Evolutionary conservation across 2,888 invertebrate genomes (phyloP).

Genomic region (Cataglyphis albicans): DNA sequence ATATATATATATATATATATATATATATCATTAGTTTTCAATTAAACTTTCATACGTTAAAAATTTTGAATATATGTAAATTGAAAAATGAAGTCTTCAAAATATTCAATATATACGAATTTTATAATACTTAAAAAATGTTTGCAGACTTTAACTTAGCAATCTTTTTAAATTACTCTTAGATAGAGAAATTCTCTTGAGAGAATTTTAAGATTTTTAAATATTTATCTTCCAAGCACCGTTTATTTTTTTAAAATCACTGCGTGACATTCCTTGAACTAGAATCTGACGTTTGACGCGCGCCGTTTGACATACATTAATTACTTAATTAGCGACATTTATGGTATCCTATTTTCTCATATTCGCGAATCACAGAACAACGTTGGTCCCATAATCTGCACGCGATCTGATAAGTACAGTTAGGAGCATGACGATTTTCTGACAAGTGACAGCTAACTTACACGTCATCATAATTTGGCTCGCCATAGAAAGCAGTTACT

Average conservation of each 20-base stretch:
- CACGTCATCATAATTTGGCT: constrained; percentile 36
- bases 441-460: constrained; percentile 19
- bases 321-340: constrained; percentile 41
- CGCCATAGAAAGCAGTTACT: neutral
- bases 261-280: constrained; percentile 7
- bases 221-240: neutral
- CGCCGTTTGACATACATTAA: constrained; percentile 32
- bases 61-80: neutral
- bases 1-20: neutral
- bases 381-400: constrained; percentile 26
- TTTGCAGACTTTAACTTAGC: neutral
- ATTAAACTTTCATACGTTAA: neutral
- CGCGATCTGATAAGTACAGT: constrained; percentile 48
- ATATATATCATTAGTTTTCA: neutral
- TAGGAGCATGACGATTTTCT: constrained; percentile 13
- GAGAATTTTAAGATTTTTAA: neutral
- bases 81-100: constrained; percentile 5
- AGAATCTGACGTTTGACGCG: constrained; percentile 14
- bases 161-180: neutral
- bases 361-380: constrained; percentile 9
- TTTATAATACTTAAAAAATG: neutral
- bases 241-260: neutral
- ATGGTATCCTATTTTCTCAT: neutral
- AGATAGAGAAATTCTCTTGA: no score
- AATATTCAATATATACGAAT: neutral